Base-by-base conservation (phyloP, 2,113 vertebrate species). In the Ameiurus melas region DNA sequence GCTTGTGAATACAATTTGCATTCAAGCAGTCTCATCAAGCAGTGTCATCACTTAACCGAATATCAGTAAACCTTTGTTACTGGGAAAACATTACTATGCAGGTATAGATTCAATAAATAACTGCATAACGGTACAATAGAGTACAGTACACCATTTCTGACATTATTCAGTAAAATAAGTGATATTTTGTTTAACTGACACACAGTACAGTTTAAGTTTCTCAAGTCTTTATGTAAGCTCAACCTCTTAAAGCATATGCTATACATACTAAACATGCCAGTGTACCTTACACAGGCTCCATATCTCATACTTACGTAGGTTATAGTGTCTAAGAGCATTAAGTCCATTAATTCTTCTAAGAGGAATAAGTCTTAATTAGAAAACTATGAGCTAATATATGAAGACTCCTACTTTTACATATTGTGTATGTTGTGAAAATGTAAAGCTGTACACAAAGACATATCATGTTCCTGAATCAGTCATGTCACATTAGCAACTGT, bases 1-100 rank as follows among this genome's bases (percentile, higher is more conserved):
- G 47, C 25, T 64, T 88, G 90, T 83, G 22, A 84, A 92, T 90
- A 87, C 89, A 90, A 43, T 75, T 55, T 57, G 81, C 78, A 64
- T 84, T 51, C 58, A 84, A 55, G 19, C 16, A 7, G 47, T 77
- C 85, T 83, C 62, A 47, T 47, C 20, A 86, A 43, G 78, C 13
- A 55, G 53, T 85, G 71, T 79, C 39, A 71, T 77, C n/a, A 68
- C 55, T 51, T 43, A 13, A 85, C 55, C 51, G 22, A 86, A 51
- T 66, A 20, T 78, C 55, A n/a, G 5, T 64, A 17, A 27, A 55
- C 47, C 25, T 83, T 83, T 83, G 64, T 73, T 71, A 53, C 58
- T 33, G 30, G 1, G 16, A 81, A 71, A 75, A 5, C 66, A 75
- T 58, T 71, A 64, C 14, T 82, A 33, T 5, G 20, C 20, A 57